Evolutionary conservation across 2,888 invertebrate genomes (phyloP).

Genomic region (Drosophila rubida): DNA sequence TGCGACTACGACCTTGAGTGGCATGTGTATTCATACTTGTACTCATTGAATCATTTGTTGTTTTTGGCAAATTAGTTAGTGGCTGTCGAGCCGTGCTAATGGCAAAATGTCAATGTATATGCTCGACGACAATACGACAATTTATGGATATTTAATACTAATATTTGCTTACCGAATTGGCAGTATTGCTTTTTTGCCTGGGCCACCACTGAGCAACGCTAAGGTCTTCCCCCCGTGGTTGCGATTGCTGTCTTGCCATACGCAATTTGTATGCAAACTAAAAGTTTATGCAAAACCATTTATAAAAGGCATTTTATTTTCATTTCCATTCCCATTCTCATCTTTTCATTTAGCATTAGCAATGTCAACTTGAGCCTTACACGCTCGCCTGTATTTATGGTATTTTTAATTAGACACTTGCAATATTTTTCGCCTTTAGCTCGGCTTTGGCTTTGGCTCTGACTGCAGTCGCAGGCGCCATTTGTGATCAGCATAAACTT

Average conservation of each 20-base stretch:
- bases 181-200: constrained; percentile 32
- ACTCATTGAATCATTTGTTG: constrained; percentile 54
- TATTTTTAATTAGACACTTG: constrained; percentile 70
- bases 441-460: constrained; percentile 17
- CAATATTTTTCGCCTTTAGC: constrained; percentile 39
- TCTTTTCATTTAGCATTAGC: constrained; percentile 34
- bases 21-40: constrained; percentile 41
- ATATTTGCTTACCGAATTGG: constrained; percentile 60
- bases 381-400: constrained; percentile 55
- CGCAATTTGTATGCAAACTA: constrained; percentile 60
- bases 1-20: constrained; percentile 53
- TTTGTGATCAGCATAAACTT: constrained; percentile 43
- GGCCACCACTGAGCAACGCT: constrained; percentile 11
- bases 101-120: constrained; percentile 38
- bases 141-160: constrained; percentile 36
- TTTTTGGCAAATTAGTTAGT: constrained; percentile 65
- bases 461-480: constrained; percentile 28
- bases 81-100: constrained; percentile 44
- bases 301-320: constrained; percentile 54
- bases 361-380: constrained; percentile 45
- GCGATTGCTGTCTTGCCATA: constrained; percentile 40
- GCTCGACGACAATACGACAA: constrained; percentile 17
- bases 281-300: constrained; percentile 54
- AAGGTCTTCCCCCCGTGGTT: constrained; percentile 40
- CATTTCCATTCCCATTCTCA: constrained; percentile 25